Evolutionary conservation across 37 sponge, comb jelly and placozoan genomes (phyloP).

Genomic region (Chondrosia reniformis): DNA sequence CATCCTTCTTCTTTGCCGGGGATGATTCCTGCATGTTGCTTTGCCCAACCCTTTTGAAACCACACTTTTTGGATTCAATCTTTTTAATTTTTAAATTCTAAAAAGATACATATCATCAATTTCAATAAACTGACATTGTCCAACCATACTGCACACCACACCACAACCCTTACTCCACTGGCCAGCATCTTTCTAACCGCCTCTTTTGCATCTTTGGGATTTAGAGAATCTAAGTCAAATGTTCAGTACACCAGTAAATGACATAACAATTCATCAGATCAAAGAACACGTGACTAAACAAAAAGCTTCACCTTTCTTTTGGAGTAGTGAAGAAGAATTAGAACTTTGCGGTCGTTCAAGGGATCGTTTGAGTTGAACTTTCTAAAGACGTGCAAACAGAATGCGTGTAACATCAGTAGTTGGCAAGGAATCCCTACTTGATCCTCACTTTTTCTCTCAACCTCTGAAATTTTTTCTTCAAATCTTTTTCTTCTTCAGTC

Average conservation of each 20-base stretch:
- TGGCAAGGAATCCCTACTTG: background rate
- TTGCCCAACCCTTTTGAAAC: slow-evolving; percentile 71
- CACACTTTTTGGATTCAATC: slow-evolving; percentile 35
- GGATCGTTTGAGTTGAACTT: background rate
- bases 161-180: slow-evolving; percentile 52
- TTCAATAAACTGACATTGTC: background rate
- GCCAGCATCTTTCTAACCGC: slow-evolving; percentile 56
- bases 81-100: slow-evolving; percentile 61
- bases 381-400: background rate
- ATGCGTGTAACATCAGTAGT: background rate
- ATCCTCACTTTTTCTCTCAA: slow-evolving; percentile 41
- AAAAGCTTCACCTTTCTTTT: slow-evolving; percentile 9
- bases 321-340: background rate
- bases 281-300: too few species aligned
- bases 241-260: too few species aligned
- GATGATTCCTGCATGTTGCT: background rate
- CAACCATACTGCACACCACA: background rate
- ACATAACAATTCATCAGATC: too few species aligned
- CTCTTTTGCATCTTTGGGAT: slow-evolving; percentile 71
- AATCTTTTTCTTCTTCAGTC: slow-evolving; percentile 61
- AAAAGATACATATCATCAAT: background rate
- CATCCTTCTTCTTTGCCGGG: slow-evolving; percentile 1
- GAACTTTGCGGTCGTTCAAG: background rate
- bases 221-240: slow-evolving; percentile 55
- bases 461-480: slow-evolving; percentile 57